These are phyloP conservation scores for Drosophila rhopaloa DNA, from an alignment of 1,140 invertebrate species.

Conservation along the genomic window DNA sequence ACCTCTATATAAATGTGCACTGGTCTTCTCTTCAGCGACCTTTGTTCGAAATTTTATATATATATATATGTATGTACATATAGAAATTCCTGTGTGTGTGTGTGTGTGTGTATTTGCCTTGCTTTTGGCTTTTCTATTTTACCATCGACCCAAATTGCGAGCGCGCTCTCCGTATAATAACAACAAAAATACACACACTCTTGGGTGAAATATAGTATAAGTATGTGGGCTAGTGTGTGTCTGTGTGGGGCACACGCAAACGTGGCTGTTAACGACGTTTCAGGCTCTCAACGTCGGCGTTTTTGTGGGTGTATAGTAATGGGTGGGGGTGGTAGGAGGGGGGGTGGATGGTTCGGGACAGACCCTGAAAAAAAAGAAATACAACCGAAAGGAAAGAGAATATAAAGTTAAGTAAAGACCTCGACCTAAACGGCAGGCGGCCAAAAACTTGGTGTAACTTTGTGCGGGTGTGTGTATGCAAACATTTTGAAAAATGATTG, in stretches of 20 bases:
- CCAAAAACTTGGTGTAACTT: slow-evolving; percentile 52
- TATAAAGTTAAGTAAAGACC: slow-evolving; percentile 65
- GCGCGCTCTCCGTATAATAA: slow-evolving; percentile 59
- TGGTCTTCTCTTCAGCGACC: slow-evolving; percentile 71
- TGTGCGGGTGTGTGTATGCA: slow-evolving; percentile 6
- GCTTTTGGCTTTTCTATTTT: slow-evolving; percentile 83
- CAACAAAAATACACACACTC: slow-evolving; percentile 62
- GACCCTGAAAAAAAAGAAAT: slow-evolving; percentile 46
- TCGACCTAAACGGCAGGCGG: slow-evolving; percentile 79
- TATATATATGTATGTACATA: slow-evolving; percentile 18
- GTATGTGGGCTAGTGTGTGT: slow-evolving; percentile 31
- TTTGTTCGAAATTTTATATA: slow-evolving; percentile 71
- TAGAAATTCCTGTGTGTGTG: slow-evolving; percentile 22
- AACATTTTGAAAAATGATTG: slow-evolving; percentile 63
- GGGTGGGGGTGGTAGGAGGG: too few species aligned
- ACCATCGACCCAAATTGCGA: slow-evolving; percentile 82
- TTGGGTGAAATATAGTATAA: slow-evolving; percentile 38
- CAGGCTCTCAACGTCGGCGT: slow-evolving; percentile 57
- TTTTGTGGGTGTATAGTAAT: slow-evolving; percentile 40
- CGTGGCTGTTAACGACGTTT: slow-evolving; percentile 79
- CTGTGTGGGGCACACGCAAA: slow-evolving; percentile 63
- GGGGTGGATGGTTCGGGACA: slow-evolving; percentile 23
- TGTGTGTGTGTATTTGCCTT: slow-evolving; percentile 53
- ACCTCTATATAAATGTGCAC: slow-evolving; percentile 68
- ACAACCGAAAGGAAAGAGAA: slow-evolving; percentile 35